Base-by-base conservation (phyloP, 2,797 vertebrate genomes). In the Oreochromis grahami region DNA sequence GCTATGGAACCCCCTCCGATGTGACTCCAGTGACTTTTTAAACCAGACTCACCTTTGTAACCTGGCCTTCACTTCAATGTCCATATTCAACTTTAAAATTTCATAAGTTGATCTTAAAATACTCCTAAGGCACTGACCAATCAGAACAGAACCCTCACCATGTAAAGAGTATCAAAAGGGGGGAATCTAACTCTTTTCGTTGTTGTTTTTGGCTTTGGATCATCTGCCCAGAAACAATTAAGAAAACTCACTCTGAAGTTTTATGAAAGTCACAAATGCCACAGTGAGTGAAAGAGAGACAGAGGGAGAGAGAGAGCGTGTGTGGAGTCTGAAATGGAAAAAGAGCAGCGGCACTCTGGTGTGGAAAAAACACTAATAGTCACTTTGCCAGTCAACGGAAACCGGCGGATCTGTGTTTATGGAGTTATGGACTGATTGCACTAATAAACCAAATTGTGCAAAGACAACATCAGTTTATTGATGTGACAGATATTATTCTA, bases 201-300 rank as follows among this genome's bases (percentile, higher is more conserved):
- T 93, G 91, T 93, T 96, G 82, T 85, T 95, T 91, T 91, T 94
- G 92, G 92, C 90, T 32, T 10, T 5, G 14, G 70, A 85, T 88
- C 76, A 60, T 86, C 58, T 68, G 78, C 77, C 79, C 84, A 58
- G 6, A 76, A 74, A 82, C 83, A 92, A 94, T 94, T 92, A 92
- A 87, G 84, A 72, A 88, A 90, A 72, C 68, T 81, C 86, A 88
- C 91, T 94, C 89, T 90, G 91, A 94, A 91, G 86, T 93, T 83
- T 94, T 93, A 93, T 94, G 93, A 86, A 32, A 82, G 81, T 63
- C 80, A 86, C 84, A 86, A 90, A 83, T 14, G 5, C 77, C 48
- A 56, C 15, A 11, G 68, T 21, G 65, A 48, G 24, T 0, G 0
- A 72, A 45, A 26, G 15, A 48, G 41, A 26, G 65, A 17, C 38